Conservation (phyloP, 2,113 vertebrate genomes). For the Thryonomys swinderianus region DNA sequence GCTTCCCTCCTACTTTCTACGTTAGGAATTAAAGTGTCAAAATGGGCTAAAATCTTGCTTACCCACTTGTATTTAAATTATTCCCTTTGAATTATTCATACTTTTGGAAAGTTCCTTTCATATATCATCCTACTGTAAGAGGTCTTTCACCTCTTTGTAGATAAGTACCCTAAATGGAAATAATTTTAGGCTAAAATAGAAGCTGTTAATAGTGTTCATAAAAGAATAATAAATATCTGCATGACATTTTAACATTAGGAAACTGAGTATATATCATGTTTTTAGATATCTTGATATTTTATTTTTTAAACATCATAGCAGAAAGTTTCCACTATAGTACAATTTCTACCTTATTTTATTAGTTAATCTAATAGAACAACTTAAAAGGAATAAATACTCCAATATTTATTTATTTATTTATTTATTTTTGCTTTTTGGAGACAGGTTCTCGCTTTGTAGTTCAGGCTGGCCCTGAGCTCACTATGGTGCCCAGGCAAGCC, state of each 20-base stretch:
- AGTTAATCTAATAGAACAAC: neutral
- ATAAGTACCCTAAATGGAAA: neutral
- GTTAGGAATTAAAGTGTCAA: neutral
- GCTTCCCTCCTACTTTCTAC: neutral
- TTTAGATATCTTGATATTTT: neutral
- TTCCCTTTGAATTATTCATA: constrained; percentile 1
- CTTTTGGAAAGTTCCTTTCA: constrained; percentile 14
- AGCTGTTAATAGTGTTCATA: neutral
- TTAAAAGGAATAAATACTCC: neutral
- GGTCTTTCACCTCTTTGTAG: neutral
- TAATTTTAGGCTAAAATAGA: neutral
- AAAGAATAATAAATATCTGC: neutral
- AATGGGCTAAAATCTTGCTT: neutral
- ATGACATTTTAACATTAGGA: neutral
- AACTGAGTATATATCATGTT: neutral
- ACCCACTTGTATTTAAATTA: neutral
- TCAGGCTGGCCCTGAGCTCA: too few species aligned
- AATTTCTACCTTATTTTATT: neutral
- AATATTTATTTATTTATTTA: too few species aligned
- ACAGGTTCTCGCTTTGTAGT: too few species aligned
- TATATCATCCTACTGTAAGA: neutral
- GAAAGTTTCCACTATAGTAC: neutral
- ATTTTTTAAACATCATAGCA: neutral
- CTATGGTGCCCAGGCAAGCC: too few species aligned
- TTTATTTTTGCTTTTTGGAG: too few species aligned